Percentiles rank a stretch among this genome's conserved stretches.
Evolutionary conservation across 1,140 invertebrate genomes (phyloP).

Genomic region (Drosophila kikkawai): DNA sequence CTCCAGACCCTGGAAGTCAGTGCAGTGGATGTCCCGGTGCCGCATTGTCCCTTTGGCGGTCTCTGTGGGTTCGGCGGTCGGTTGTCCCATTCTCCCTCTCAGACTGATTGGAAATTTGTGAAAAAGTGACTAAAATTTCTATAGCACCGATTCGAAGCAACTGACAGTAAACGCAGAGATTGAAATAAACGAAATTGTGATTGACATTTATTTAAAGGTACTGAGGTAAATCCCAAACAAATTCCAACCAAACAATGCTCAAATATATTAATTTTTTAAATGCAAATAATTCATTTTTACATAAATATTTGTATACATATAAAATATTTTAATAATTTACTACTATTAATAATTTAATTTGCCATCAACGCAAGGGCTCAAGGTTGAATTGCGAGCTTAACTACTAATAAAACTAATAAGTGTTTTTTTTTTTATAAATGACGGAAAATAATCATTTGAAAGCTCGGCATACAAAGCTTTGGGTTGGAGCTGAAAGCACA

Average conservation of each 20-base stretch:
- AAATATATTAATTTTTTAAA: no score
- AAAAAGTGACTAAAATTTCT: conserved; percentile 9
- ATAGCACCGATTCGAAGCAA: background rate
- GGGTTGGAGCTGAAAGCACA: background rate
- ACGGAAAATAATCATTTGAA: background rate
- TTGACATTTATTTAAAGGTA: background rate
- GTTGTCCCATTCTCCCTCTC: background rate
- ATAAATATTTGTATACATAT: no score
- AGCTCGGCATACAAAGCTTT: background rate
- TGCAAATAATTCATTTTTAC: no score
- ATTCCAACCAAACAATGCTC: no score
- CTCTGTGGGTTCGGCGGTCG: background rate
- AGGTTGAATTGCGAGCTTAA: no score
- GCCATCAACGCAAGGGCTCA: no score
- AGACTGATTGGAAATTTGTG: background rate
- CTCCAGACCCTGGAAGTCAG: conserved; percentile 43
- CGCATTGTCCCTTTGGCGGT: conserved; percentile 23
- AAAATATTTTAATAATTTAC: no score
- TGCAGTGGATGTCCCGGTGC: conserved; percentile 52
- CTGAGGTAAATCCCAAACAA: no score
- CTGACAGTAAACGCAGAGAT: background rate
- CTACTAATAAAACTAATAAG: no score
- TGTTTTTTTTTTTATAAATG: no score
- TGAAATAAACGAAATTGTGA: background rate
- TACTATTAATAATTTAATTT: no score